Base-by-base conservation (phyloP, 2,888 invertebrate species). In the Patella depressa region DNA sequence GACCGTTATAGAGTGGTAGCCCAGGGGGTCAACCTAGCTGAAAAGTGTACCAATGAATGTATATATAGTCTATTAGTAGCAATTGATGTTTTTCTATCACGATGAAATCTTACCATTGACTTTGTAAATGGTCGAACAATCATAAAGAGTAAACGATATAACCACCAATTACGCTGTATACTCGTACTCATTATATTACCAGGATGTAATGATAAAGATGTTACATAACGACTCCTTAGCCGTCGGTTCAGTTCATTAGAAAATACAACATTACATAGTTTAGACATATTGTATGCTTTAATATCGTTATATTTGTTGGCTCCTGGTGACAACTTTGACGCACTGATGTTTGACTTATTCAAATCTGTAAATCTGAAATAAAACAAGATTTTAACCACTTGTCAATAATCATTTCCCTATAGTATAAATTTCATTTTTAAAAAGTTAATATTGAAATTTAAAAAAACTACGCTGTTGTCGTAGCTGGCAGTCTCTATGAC, bases 91-190 rank as follows among this genome's bases (percentile, higher is more conserved):
- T 45, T 45, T 45, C 7, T 45, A 45, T 5, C 34, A 45, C 0
- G 34, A 45, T 45, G 45, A 53, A 3, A 54, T 86, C 93, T 93
- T 92, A 97, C 97, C 94, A 97, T 90, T 45, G 97, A 96, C 91
- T 99, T 99, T 0, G 98, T 97, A 91, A 98, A 99, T 11, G 98
- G 98, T 77, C 97, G 93, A 15, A 95, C 96, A 1, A 97, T 55
- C n/a, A 94, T 93, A 90, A 96, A 98, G 0, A 96, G 89, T 0
- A 97, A 85, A 84, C 95, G 93, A 89, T 95, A 96, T 29, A 96
- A 88, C 96, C 97, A 98, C 95, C 96, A 97, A 88, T 96, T 94
- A 73, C 96, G 94, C 72, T 95, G 93, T 11, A 98, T 76, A 82
- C 94, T 93, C 0, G 97, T 94, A 79, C 93, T 95, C 17, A 98